Base-by-base conservation (phyloP, 2,113 vertebrate species). In the Heterotilapia buettikoferi region DNA sequence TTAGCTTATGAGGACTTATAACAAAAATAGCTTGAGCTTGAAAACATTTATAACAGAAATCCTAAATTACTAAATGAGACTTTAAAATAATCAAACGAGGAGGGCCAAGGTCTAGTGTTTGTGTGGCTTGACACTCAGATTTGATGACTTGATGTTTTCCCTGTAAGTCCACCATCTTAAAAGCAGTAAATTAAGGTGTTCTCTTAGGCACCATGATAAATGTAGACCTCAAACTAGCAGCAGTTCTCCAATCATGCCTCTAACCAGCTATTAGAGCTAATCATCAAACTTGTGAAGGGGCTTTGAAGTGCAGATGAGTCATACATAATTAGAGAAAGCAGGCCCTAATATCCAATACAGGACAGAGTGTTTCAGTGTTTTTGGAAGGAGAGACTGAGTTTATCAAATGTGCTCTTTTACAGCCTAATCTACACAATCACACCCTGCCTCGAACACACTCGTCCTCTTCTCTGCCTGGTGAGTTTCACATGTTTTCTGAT, bases 381-480 rank as follows among this genome's bases (percentile, higher is more conserved):
- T 31, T 79, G 7, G 38, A 52, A 43, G 10, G 19, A 14, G 29
- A 63, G 24, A 71, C 59, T 86, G 66, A 89, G 6, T 84, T 76
- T 19, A 50, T 80, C 2, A 31, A 18, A 63, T 90, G 21, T 91
- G 31, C 40, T 85, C 71, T 61, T 68, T 89, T 79, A 0, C 96
- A 98, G 98, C 96, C 92, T 2, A 96, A 97, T 63, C 95, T 97
- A 76, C 96, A 97, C 90, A 96, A 95, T 88, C 97, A 96, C 89
- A 93, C 86, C 68, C 90, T 98, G 83, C 96, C 96, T 0, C 94
- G 92, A 71, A 96, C 97, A 81, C 92, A 96, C 91, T 98, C 97
- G n/a, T 96, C 96, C 85, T 98, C 96, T 6, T 97, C 97, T 0
- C 95, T 98, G 59, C 97, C 97, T 6, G 97, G 97, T 97, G 90